Conservation (phyloP, 2,113 vertebrate genomes). For the Perca flavescens region DNA sequence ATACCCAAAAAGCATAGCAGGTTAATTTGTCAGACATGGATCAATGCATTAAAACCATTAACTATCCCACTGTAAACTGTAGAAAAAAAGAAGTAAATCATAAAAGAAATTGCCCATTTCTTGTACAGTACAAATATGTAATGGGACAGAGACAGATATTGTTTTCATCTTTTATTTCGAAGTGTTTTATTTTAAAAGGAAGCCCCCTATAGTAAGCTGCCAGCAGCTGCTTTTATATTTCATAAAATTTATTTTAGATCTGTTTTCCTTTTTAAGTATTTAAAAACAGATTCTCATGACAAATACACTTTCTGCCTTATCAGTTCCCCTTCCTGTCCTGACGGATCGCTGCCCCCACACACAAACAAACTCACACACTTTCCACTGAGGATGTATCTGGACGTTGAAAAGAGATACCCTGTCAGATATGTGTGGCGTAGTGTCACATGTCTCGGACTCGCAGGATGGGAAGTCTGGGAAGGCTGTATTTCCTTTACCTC, state of each 20-base stretch:
- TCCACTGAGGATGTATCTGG: conserved; percentile 81
- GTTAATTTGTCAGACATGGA: not conserved
- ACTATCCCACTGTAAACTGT: not conserved
- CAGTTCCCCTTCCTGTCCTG: not conserved
- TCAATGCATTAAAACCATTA: not conserved
- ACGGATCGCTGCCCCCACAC: conserved; percentile 11
- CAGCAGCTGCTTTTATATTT: not conserved
- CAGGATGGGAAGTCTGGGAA: conserved; percentile 60
- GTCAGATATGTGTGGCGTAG: conserved; percentile 36
- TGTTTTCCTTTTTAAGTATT: not conserved
- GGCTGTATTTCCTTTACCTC: conserved; percentile 72
- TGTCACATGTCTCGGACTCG: conserved; percentile 56
- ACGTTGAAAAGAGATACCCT: conserved; percentile 49
- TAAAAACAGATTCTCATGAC: conserved; percentile 29
- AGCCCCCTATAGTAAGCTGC: not conserved
- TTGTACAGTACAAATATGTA: not conserved
- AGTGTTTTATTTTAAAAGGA: conserved; percentile 1
- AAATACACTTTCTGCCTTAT: not conserved
- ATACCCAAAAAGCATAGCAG: not conserved
- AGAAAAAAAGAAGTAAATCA: too few species aligned
- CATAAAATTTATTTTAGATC: not conserved
- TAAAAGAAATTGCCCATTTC: not conserved
- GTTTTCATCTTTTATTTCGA: not conserved
- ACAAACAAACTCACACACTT: conserved; percentile 43
- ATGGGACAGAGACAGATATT: not conserved